Evolutionary conservation across 2,888 invertebrate genomes (phyloP).

Genomic region (Xylophagus ater): DNA sequence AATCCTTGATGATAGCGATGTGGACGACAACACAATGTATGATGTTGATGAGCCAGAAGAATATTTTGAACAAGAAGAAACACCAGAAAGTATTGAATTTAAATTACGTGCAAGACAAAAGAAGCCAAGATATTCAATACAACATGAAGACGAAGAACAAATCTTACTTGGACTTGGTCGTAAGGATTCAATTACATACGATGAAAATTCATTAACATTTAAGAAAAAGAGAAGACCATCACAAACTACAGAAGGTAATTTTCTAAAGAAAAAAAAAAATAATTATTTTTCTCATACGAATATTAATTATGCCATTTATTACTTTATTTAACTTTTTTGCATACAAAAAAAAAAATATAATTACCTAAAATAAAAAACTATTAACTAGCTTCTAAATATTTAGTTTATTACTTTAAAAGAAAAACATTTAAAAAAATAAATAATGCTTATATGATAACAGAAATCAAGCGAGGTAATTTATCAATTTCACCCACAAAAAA

Average conservation of each 20-base stretch:
- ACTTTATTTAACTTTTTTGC: no score
- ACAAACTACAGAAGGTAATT: no score
- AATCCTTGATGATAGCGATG: conserved; percentile 48
- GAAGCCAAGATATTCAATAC: conserved; percentile 44
- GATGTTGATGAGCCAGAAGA: conserved; percentile 43
- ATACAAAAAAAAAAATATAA: no score
- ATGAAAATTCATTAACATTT: conserved; percentile 57
- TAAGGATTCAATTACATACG: conserved; percentile 43
- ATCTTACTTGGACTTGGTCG: conserved; percentile 41
- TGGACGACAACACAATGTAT: conserved; percentile 43
- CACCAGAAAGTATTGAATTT: conserved; percentile 39
- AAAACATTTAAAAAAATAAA: no score
- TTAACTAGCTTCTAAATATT: no score
- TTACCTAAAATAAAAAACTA: no score
- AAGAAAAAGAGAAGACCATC: conserved; percentile 59
- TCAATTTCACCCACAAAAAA: not conserved
- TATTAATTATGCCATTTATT: no score
- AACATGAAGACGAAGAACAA: conserved; percentile 47
- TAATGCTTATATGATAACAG: conserved; percentile 39
- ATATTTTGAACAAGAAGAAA: conserved; percentile 47
- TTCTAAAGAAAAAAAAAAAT: no score
- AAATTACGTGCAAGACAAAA: conserved; percentile 39
- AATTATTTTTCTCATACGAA: no score
- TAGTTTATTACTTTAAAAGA: no score
- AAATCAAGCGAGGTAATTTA: conserved; percentile 28